Base-by-base conservation (phyloP, 2,888 invertebrate genomes). In the Labia minor region DNA sequence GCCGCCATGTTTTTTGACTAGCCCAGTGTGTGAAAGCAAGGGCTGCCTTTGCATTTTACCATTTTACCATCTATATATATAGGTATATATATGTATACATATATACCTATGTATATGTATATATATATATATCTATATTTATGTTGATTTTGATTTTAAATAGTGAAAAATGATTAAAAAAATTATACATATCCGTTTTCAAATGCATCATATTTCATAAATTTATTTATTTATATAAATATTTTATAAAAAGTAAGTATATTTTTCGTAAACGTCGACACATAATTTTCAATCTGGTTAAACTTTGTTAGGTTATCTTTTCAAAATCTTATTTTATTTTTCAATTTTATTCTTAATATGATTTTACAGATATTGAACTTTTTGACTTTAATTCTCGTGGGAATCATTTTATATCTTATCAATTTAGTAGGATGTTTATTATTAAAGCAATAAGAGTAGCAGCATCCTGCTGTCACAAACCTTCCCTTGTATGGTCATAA, bases 121-220 rank as follows among this genome's bases (percentile, higher is more conserved):
- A 26, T 26, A 26, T 26, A 26, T 8, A 26, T 26, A 26, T 26
- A 26, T 26, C 3, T 49, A 11, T 14, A 4, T 49, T 10, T 16
- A 49, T 49, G 49, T 49, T 49, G 14, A 11, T 10, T 49, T 49
- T 49, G 6, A 8, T 26, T 49, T 49, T 49, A 49, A 49, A 49
- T 49, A 11, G 2, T n/a, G 16, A 49, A 49, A 11, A 49, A 49
- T 49, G 49, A 49, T n/a, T 49, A 49, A 49, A 49, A 49, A 49
- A 49, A 49, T 49, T 49, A 11, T n/a, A 11, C 49, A 16, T 14
- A n/a, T 14, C 14, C 49, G 49, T 8, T 49, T n/a, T 49, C 49
- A 49, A 49, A 49, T 49, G 49, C 49, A 49, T 49, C 16, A n/a
- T 49, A 49, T 49, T 49, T 49, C 49, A 16, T 49, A 49, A 49